Conservation (phyloP, 2,797 vertebrate species). For the Cottoperca gobio region DNA sequence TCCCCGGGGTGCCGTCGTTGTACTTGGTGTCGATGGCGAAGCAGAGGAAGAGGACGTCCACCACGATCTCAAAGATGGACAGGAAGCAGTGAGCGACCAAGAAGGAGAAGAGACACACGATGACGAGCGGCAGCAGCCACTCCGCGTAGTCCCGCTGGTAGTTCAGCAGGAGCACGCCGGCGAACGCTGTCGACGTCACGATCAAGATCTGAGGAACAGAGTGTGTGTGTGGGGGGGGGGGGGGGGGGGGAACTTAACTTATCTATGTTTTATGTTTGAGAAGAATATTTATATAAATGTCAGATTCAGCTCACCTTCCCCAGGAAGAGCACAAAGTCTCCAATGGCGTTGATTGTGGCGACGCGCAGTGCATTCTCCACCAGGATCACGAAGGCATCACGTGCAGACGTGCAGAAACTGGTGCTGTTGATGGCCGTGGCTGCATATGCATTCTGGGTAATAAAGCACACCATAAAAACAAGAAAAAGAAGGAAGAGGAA, state of each 20-base stretch:
- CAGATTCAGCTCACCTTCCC: slow-evolving; percentile 90
- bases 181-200: slow-evolving; percentile 92
- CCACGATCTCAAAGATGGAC: slow-evolving; percentile 98
- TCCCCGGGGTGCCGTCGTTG: slow-evolving; percentile 95
- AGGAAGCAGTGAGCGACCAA: slow-evolving; percentile 98
- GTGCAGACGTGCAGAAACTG: slow-evolving; percentile 97
- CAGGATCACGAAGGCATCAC: slow-evolving; percentile 96
- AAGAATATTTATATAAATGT: no score
- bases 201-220: slow-evolving; percentile 88
- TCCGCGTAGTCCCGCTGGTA: slow-evolving; percentile 95
- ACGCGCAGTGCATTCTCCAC: slow-evolving; percentile 97
- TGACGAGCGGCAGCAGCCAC: slow-evolving; percentile 95
- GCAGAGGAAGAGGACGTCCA: slow-evolving; percentile 98
- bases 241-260: no score
- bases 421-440: slow-evolving; percentile 99
- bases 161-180: slow-evolving; percentile 94
- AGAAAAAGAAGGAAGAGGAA: background rate
- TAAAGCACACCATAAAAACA: background rate
- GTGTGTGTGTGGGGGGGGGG: background rate
- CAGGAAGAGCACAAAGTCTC: slow-evolving; percentile 97
- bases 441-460: slow-evolving; percentile 94
- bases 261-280: no score
- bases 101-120: slow-evolving; percentile 97
- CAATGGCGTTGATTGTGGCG: slow-evolving; percentile 96
- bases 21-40: slow-evolving; percentile 98